Evolutionary conservation across 2,797 vertebrate genomes (phyloP), one percentile per base, ranked within the genome.

Genomic region (Prionace glauca): DNA sequence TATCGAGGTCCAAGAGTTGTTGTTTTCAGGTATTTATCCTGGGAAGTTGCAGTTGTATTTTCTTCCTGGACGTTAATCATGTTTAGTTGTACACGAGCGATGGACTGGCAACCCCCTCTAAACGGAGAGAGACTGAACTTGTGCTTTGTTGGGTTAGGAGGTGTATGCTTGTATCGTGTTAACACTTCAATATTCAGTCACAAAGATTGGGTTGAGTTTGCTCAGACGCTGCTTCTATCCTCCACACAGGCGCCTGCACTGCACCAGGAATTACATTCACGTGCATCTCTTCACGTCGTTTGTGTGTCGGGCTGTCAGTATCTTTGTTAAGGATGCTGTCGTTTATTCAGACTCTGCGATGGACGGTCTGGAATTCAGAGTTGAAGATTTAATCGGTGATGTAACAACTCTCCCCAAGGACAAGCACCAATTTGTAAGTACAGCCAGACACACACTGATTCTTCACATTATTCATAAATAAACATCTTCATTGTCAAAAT

Each of bases 241-340:
- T 18, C n/a, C n/a, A 65, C 8, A 41, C 90, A 92, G 90, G 65
- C 98, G 98, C 95, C 98, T 99, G 87, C 98, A 99, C 97, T 99
- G 99, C 97, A 99, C 98, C 0, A 98, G 98, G 87, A 99, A 99
- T 95, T 99, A 98, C 97, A 99, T 99, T 97, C 99, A 99, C 96
- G 96, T 98, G 32, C 98, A 99, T 96, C 98, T 99, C 96, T 99
- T 99, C 96, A 96, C 98, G 95, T 99, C 99, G 96, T 99, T 99
- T 97, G 98, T 99, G 95, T 99, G 98, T 96, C 98, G 98, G 45
- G 99, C 98, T 0, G 96, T 98, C 96, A 99, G 98, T 97, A 99
- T 99, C 96, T 99, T 99, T 0, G 97, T 98, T 95, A 99, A 99
- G 97, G 99, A 99, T 2, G 26, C 97, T 0, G 98, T 99, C 77